These are phyloP conservation scores for Ypsolopha scabrella DNA, from an alignment of 2,888 invertebrate genomes.

Conservation along the genomic window DNA sequence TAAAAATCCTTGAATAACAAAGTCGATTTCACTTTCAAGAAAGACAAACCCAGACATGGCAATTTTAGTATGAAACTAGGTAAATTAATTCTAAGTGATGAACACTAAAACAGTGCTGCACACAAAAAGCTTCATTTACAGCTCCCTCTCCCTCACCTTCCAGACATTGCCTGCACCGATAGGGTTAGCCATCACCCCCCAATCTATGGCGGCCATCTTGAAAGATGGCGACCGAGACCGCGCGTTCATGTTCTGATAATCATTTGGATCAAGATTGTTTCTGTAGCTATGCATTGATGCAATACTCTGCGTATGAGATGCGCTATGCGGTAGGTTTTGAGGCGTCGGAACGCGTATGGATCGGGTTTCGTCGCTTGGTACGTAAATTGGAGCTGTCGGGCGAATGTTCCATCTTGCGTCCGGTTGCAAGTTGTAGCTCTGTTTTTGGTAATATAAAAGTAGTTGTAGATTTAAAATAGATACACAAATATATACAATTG, in stretches of 20 bases:
- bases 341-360: constrained; percentile 47
- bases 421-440: constrained; percentile 66
- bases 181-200: constrained; percentile 58
- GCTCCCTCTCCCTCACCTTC: constrained; percentile 68
- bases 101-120: constrained; percentile 13
- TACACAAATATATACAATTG: neutral
- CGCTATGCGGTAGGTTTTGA: constrained; percentile 57
- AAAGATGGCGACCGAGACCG: constrained; percentile 68
- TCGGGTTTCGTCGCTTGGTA: constrained; percentile 51
- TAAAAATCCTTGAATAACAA: no score
- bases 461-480: neutral
- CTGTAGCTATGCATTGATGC: constrained; percentile 68
- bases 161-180: constrained; percentile 43
- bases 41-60: no score
- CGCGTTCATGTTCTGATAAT: constrained; percentile 51
- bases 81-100: neutral
- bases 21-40: no score
- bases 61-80: no score
- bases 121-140: constrained; percentile 32
- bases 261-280: constrained; percentile 62
- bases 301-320: constrained; percentile 63
- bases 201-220: constrained; percentile 64
- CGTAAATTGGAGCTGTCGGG: constrained; percentile 65
- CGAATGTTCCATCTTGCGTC: constrained; percentile 58
- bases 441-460: constrained; percentile 14